These are phyloP conservation scores for Diadegma fenestrale DNA, from an alignment of 2,888 invertebrate genomes.

Conservation along the genomic window DNA sequence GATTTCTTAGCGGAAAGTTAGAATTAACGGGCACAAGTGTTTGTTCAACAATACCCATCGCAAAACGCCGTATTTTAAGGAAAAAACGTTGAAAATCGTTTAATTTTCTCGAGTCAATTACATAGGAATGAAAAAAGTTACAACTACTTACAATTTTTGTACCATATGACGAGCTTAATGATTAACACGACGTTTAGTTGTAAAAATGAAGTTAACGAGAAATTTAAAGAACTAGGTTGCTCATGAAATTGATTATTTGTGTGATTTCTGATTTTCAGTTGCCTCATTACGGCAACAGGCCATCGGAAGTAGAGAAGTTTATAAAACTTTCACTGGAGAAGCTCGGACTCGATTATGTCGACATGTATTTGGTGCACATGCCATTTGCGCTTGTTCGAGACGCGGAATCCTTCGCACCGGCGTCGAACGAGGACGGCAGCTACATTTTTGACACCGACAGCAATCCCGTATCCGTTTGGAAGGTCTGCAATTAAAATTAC, in stretches of 20 bases:
- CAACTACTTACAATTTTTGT: not conserved
- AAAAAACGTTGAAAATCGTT: conserved; percentile 25
- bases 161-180: not conserved
- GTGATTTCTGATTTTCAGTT: conserved; percentile 85
- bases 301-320: conserved; percentile 89
- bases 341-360: conserved; percentile 90
- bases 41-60: not conserved
- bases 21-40: not conserved
- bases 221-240: not conserved
- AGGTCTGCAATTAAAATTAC: conserved; percentile 84
- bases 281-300: conserved; percentile 89
- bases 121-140: not conserved
- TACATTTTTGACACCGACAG: conserved; percentile 88
- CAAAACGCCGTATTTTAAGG: not conserved
- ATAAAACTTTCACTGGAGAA: conserved; percentile 88
- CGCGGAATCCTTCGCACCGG: conserved; percentile 86
- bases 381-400: conserved; percentile 89
- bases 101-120: conserved; percentile 7
- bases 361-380: conserved; percentile 92
- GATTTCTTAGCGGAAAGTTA: not conserved
- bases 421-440: conserved; percentile 87
- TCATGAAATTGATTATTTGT: not conserved
- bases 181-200: conserved; percentile 2
- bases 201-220: conserved; percentile 19
- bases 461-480: conserved; percentile 90